These are phyloP conservation scores for Entelurus aequoreus DNA, from an alignment of 2,113 vertebrate genomes.

Conservation along the genomic window DNA sequence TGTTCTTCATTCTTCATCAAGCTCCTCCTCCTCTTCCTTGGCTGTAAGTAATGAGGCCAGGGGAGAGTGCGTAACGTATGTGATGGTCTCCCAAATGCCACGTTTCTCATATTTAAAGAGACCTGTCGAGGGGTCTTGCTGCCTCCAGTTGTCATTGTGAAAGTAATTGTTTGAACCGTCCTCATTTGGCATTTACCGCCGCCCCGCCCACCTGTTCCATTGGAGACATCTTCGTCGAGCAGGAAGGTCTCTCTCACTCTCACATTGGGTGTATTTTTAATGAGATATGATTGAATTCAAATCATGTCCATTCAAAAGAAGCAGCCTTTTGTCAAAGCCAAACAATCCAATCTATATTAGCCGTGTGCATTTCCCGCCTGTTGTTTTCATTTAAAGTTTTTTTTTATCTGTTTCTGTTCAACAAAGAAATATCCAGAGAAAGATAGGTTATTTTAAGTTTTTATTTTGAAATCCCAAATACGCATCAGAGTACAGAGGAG, in stretches of 20 bases:
- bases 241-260: background rate
- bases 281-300: too few species aligned
- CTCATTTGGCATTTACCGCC: slow-evolving; percentile 16
- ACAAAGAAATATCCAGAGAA: too few species aligned
- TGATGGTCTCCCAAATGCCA: slow-evolving; percentile 40
- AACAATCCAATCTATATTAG: slow-evolving; percentile 13
- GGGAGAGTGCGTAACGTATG: slow-evolving; percentile 10
- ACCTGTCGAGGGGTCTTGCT: slow-evolving; percentile 28
- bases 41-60: slow-evolving; percentile 17
- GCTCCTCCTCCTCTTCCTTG: background rate
- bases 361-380: too few species aligned
- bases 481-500: too few species aligned
- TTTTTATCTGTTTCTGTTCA: too few species aligned
- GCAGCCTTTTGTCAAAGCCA: too few species aligned
- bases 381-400: too few species aligned
- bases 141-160: slow-evolving; percentile 17
- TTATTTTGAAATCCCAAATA: too few species aligned
- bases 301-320: too few species aligned
- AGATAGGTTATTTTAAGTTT: too few species aligned
- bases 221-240: slow-evolving; percentile 17
- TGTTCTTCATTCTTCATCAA: slow-evolving; percentile 41
- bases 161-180: slow-evolving; percentile 28
- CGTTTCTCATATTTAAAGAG: slow-evolving; percentile 29
- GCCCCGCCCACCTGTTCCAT: background rate
- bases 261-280: background rate